Percentiles rank a stretch among this genome's conserved stretches.
Conservation (phyloP, 2,888 invertebrate genomes). For the Xanthia togata region DNA sequence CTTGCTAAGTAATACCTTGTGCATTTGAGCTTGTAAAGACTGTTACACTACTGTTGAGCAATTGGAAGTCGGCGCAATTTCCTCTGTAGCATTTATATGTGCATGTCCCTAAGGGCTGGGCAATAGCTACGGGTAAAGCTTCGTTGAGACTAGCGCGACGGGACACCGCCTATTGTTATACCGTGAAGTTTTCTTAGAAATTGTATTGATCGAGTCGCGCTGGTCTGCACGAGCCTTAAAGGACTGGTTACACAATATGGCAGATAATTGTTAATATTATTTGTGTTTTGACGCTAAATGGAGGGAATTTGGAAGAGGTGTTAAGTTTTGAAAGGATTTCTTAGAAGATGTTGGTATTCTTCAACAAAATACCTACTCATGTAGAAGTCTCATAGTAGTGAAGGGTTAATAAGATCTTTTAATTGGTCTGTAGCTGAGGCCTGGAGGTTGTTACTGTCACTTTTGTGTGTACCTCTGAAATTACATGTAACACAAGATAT, state of each 20-base stretch:
- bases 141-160: no score
- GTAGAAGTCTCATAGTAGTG: no score
- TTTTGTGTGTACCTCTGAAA: not conserved
- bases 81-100: slow-evolving; percentile 62
- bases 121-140: slow-evolving; percentile 40
- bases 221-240: no score
- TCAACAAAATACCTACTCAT: not conserved
- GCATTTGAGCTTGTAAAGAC: slow-evolving; percentile 54
- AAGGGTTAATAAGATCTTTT: not conserved
- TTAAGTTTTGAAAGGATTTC: not conserved
- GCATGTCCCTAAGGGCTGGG: slow-evolving; percentile 47
- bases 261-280: slow-evolving; percentile 25
- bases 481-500: not conserved
- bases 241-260: slow-evolving; percentile 7
- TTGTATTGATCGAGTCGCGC: no score
- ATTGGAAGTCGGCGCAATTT: slow-evolving; percentile 66
- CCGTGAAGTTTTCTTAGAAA: no score
- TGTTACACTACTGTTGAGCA: slow-evolving; percentile 53
- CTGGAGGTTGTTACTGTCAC: not conserved
- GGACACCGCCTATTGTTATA: no score
- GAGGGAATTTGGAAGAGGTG: not conserved
- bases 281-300: not conserved
- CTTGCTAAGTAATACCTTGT: slow-evolving; percentile 48
- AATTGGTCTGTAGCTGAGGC: no score
- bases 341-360: not conserved